Evolutionary conservation across 2,113 vertebrate genomes (phyloP), one percentile per base, ranked within the genome.

Genomic region (Hydrochoerus hydrochaeris): DNA sequence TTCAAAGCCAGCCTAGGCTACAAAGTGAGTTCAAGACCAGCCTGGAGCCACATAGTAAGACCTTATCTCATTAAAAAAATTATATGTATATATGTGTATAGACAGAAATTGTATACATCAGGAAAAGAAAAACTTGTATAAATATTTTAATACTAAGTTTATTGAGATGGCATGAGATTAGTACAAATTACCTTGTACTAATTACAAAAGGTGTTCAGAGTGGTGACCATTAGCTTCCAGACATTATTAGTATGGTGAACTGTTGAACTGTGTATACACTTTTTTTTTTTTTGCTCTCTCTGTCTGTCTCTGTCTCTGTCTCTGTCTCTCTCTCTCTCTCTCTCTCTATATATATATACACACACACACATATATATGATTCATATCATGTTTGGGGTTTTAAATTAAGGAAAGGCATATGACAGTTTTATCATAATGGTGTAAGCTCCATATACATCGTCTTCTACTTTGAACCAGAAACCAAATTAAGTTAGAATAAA

Each of bases 401-500:
- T 58, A 46, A 30, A 32, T 80, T 46, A 78, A 88, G 44, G 30
- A 82, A 52, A 91, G 17, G 35, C n/a, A 57, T 49, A 41, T 91
- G 78, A 71, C 30, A 87, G 30, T n/a, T 46, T 83, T 67, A 90
- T 93, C 24, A 77, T 62, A 85, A 57, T 77, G n/a, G 63, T 80
- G 8, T 60, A 63, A 57, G 19, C 14, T 73, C 26, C 16, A 35
- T 46, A 35, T 80, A 54, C 16, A 30, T 49, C 54, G 24, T 65
- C 46, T 38, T 81, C 71, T 41, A 41, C 44, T 57, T 94, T 88
- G 69, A 84, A 49, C 32, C 17, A 63, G 83, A 83, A 71, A 12
- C n/a, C 54, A 85, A 73, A 88, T 49, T 54, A 92, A 88, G 13
- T 85, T 85, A 90, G 46, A 92, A 89, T 16, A 32, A 77, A 94